Evolutionary conservation across 2,113 vertebrate species (phyloP).

Genomic region (Pholis gunnellus): DNA sequence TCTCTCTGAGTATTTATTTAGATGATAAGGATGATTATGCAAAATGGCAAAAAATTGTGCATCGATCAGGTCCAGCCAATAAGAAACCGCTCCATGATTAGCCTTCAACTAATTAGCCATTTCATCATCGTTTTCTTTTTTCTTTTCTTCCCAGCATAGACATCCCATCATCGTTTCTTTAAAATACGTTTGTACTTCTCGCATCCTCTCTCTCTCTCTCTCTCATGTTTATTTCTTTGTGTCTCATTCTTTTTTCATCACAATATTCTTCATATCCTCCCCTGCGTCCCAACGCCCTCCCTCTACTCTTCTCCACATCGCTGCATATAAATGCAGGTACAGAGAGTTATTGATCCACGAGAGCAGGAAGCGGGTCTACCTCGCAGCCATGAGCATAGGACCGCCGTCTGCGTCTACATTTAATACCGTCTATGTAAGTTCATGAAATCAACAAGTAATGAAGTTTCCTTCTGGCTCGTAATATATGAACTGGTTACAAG

Average conservation of each 20-base stretch:
- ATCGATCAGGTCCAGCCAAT: conserved; percentile 72
- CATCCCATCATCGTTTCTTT: neutral
- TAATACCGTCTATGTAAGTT: neutral
- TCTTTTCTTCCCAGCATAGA: too few species aligned
- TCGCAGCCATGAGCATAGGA: neutral
- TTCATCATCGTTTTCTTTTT: conserved; percentile 15
- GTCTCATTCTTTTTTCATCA: conserved; percentile 12
- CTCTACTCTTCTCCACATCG: conserved; percentile 13
- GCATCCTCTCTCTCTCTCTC: neutral
- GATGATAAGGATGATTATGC: conserved; percentile 74
- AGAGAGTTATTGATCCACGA: conserved; percentile 59
- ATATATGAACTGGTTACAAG: conserved; percentile 5
- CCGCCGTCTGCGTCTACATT: neutral
- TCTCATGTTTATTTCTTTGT: neutral
- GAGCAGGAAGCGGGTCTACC: conserved; percentile 4
- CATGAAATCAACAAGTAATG: neutral
- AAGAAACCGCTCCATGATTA: conserved; percentile 58
- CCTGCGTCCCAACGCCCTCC: conserved; percentile 30
- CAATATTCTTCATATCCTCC: conserved; percentile 28
- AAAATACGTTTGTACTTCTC: conserved; percentile 25
- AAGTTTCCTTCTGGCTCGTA: neutral
- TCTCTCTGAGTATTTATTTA: conserved; percentile 73
- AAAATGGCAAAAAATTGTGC: conserved; percentile 61
- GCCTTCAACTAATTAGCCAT: conserved; percentile 60
- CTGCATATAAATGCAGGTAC: conserved; percentile 55